phyloP scores from a whole-genome alignment of 2,797 vertebrate species.

The Acanthurus lineatus region DNA sequence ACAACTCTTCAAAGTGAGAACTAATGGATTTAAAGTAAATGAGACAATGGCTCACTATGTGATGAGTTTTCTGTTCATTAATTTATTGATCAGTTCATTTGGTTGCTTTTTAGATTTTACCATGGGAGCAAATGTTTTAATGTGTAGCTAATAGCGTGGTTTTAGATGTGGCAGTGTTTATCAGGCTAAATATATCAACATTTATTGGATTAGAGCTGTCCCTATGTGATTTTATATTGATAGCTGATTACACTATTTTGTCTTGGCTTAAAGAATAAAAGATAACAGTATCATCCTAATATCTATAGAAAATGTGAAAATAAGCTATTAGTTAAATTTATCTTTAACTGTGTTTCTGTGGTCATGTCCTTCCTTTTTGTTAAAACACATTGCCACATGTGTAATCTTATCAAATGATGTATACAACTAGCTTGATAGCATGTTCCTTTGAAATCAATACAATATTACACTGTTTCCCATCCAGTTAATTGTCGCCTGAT shows the following conservation, averaged over 20 bases:
- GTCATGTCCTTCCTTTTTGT: not conserved
- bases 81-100: not conserved
- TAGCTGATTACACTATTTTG: no score
- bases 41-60: not conserved
- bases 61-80: not conserved
- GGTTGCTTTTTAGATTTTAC: not conserved
- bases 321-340: no score
- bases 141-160: not conserved
- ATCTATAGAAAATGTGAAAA: no score
- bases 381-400: not conserved
- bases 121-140: not conserved
- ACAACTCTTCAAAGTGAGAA: not conserved
- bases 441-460: not conserved
- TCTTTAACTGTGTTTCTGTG: no score
- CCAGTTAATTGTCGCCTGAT: not conserved
- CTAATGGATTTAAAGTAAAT: not conserved
- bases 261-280: no score
- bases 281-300: no score
- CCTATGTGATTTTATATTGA: no score
- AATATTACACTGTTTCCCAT: not conserved
- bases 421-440: not conserved
- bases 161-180: no score
- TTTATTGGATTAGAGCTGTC: no score
- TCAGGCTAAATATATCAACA: no score
- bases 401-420: not conserved